These are phyloP conservation scores for Pantherophis vulpinus DNA, from an alignment of 2,797 vertebrate genomes.

Conservation along the genomic window DNA sequence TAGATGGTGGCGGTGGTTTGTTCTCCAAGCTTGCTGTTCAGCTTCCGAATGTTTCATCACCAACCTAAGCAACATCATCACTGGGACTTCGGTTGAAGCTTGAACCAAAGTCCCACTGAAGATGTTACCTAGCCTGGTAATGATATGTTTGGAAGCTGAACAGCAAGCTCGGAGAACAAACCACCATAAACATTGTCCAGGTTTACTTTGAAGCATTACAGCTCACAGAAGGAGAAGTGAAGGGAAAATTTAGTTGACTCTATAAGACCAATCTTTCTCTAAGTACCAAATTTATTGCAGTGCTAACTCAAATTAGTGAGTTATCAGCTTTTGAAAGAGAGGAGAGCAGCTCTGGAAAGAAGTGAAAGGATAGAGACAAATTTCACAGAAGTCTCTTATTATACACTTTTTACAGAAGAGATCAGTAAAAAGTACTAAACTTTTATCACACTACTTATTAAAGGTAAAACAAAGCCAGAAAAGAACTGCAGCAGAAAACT, in stretches of 20 bases:
- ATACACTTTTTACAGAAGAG: constrained; percentile 3
- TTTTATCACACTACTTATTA: constrained; percentile 37
- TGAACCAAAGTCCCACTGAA: no score
- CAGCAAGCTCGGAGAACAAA: no score
- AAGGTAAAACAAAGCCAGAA: constrained; percentile 18
- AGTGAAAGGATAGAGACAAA: constrained; percentile 15
- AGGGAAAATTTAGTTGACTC: not conserved
- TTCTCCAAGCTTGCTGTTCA: no score
- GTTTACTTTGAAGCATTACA: constrained; percentile 9
- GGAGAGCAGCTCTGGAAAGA: not conserved
- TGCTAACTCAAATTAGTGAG: constrained; percentile 26
- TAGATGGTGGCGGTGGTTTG: no score
- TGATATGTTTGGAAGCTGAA: no score
- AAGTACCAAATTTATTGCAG: constrained; percentile 4
- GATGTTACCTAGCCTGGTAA: no score
- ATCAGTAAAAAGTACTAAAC: constrained; percentile 24
- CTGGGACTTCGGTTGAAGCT: no score
- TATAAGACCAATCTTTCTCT: not conserved
- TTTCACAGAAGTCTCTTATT: not conserved
- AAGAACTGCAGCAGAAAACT: constrained; percentile 14
- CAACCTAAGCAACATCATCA: no score
- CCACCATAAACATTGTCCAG: not conserved
- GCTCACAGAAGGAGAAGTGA: constrained; percentile 9
- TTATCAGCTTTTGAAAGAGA: constrained; percentile 2
- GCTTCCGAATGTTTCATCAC: no score